Base-by-base conservation (phyloP, 1,140 invertebrate genomes). In the Hyposmocoma kahamanoa region DNA sequence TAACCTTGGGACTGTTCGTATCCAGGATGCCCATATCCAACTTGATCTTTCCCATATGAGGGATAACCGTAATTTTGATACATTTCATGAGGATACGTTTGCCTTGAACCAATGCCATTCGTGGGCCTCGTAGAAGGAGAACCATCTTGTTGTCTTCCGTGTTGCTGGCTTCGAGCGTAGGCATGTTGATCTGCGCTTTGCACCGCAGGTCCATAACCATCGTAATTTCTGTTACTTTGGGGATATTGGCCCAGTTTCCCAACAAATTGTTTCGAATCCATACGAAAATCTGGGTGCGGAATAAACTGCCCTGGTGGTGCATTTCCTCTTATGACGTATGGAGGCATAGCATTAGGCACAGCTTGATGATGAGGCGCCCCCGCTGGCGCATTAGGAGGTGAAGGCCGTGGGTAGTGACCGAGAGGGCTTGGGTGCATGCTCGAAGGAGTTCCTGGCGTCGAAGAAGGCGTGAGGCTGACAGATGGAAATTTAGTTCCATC, bases 401-500 rank as follows among this genome's bases (percentile, higher is more conserved):
- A 90, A 1, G 88, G 90, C 38, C 90, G 76, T 0, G 90, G 86
- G 64, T 91, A 90, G 22, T 91, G 86, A 30, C 88, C 84, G 8
- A 89, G 62, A 18, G 88, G 76, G 68, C 87, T 84, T 47, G 82
- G 63, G 73, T 91, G 90, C 53, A 89, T 88, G 50, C 78, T 81
- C 1, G 88, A 89, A 0, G 91, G 89, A 1, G 91, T 91, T 3
- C 89, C 89, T 0, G 91, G 90, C 6, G 91, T 90, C 0, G 90
- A 90, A 0, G 90, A 91, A 0, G 90, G 90, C 1, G 91, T 92
- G 1, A 92, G 65, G 56, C 88, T 91, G 18, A 90, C 87, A 10
- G 89, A 87, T 0, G 90, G 88, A 42, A 87, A 88, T 62, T 86
- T 88, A 1, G 75, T 64, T 32, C 59, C 63, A 53, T 84, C 81